Base-by-base conservation (phyloP, 2,113 vertebrate species). In the Oophaga pumilio region DNA sequence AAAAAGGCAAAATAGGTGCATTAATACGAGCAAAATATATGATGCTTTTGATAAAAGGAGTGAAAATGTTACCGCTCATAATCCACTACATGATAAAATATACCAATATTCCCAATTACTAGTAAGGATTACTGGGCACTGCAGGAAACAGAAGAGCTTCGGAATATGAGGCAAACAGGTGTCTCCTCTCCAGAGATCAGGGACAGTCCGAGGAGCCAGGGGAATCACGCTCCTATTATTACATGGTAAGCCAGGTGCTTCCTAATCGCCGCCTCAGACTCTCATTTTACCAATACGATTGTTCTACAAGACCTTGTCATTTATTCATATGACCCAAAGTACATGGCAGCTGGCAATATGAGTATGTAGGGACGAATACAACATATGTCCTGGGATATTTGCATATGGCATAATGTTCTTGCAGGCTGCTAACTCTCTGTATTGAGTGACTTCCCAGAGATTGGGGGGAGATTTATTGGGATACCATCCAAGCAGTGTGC, bases 101-200 rank as follows among this genome's bases (percentile, higher is more conserved):
- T 14, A 59, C 57, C 13, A 59, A 66, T 66, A 13, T 22, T 62
- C 60, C 8, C 22, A 62, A 22, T 7, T 13, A 69, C 11, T 13
- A 71, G 68, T 33, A 12, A 49, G 18, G 33, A 50, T 66, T 4
- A 15, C 14, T 68, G 66, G 43, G 22, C 62, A 52, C 60, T 52
- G 60, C 78, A 81, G 57, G 78, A 50, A 66, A 69, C 50, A 17
- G 24, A 83, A 13, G 11, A 11, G 24, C 22, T 24, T 1, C 28
- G 81, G 12, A 62, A 83, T 69, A 83, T 66, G 49, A 68, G 52
- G 81, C 74, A 78, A 66, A 66, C 33, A 86, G 68, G 28, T 28
- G 49, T 22, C 17, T 26, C 20, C 68, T 33, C 56, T 76, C 53
- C 56, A 49, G 53, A 60, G 84, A 86, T 66, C 22, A 28, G 73